Conservation (phyloP, 2,113 vertebrate species). For the Ctenodactylus gundi region DNA sequence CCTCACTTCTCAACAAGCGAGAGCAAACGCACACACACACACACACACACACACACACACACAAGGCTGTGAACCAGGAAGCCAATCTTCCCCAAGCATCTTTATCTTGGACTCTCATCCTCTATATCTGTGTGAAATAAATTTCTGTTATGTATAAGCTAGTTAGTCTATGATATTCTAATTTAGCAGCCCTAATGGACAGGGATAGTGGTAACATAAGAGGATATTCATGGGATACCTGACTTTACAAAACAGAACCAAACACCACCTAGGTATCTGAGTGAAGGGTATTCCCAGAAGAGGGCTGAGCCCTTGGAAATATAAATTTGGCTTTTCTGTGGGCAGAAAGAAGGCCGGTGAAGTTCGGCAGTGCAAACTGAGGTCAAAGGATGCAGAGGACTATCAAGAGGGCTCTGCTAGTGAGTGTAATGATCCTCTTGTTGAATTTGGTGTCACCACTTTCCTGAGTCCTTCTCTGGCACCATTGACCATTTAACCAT, state of each 20-base stretch:
- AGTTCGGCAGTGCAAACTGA: background rate
- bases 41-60: too few relatives aligned
- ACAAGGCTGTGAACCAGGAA: background rate
- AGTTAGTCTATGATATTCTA: background rate
- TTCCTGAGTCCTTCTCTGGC: background rate
- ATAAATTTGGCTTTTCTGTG: background rate
- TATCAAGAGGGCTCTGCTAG: background rate
- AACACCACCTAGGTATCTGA: background rate
- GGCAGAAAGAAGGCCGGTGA: background rate
- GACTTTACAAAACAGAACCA: background rate
- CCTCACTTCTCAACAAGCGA: background rate
- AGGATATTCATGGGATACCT: background rate
- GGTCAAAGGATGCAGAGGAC: background rate
- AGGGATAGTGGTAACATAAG: background rate
- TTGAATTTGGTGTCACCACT: background rate
- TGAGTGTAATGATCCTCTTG: background rate
- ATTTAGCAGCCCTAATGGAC: background rate
- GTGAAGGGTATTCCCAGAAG: background rate
- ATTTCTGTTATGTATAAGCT: too few relatives aligned
- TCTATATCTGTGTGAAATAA: background rate
- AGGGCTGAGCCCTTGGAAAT: background rate
- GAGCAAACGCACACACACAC: background rate
- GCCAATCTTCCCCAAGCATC: background rate
- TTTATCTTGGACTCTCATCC: background rate
- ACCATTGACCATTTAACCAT: background rate